A percentile compares a stretch with the other conserved stretches of the same genome.
Conservation (phyloP, 2,888 invertebrate genomes). For the Quadroppia sp. region DNA sequence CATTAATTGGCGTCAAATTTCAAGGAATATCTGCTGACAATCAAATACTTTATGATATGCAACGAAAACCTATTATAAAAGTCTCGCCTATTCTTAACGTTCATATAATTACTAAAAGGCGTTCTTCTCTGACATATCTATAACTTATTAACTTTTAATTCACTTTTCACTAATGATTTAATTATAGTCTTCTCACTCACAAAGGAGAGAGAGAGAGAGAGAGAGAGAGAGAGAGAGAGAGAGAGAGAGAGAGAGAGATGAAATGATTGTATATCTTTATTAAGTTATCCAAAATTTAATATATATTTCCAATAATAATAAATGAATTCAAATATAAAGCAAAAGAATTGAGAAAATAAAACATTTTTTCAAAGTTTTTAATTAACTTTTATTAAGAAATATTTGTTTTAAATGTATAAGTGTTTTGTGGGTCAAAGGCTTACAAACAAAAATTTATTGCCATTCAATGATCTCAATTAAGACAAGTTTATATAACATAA, state of each 20-base stretch:
- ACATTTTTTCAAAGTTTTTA: no score
- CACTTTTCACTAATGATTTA: constrained; percentile 20
- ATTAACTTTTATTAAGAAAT: no score
- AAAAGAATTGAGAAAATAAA: no score
- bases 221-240: no score
- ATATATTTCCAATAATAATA: neutral
- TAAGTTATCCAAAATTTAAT: constrained; percentile 16
- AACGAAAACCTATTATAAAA: constrained; percentile 3
- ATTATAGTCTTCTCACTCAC: constrained; percentile 1
- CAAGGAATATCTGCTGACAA: neutral
- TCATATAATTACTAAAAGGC: constrained; percentile 33
- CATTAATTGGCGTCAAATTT: constrained; percentile 33
- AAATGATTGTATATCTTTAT: neutral
- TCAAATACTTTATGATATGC: neutral
- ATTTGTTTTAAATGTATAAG: neutral
- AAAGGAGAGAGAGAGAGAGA: neutral
- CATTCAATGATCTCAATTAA: neutral
- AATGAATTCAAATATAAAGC: neutral
- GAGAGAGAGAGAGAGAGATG: neutral
- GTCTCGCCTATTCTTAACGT: constrained; percentile 1
- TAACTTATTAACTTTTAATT: constrained; percentile 21
- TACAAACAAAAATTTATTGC: neutral
- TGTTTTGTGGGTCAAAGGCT: neutral
- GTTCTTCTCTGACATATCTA: constrained; percentile 3
- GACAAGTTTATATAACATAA: neutral